Evolutionary conservation across 1,140 invertebrate species (phyloP).

Genomic region (Eriocheir sinensis): DNA sequence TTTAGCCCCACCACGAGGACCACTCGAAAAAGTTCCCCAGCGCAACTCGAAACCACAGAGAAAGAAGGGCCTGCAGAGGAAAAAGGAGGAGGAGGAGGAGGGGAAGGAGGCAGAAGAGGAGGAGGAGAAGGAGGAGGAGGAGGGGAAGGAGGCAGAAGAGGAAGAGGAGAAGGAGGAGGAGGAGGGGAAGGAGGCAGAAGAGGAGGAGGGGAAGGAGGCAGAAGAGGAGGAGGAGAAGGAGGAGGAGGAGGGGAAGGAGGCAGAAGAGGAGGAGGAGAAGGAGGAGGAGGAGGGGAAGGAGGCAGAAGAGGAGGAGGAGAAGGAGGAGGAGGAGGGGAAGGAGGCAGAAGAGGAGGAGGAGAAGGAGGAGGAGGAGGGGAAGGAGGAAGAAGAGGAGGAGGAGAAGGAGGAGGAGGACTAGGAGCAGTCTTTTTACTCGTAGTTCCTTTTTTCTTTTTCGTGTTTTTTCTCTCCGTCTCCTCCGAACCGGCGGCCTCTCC

Average conservation of each 20-base stretch:
- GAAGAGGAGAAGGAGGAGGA: neutral
- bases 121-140: neutral
- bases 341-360: neutral
- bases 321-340: neutral
- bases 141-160: neutral
- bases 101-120: neutral
- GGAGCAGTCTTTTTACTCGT: neutral
- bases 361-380: constrained; percentile 3
- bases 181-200: neutral
- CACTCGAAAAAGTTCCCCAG: constrained; percentile 47
- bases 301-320: neutral
- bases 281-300: neutral
- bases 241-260: neutral
- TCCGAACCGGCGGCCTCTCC: neutral
- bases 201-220: neutral
- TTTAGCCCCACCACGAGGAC: constrained; percentile 53
- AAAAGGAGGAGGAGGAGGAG: neutral
- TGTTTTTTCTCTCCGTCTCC: neutral
- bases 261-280: neutral
- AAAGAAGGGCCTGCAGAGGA: neutral
- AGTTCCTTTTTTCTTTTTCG: neutral
- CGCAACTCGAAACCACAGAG: neutral
- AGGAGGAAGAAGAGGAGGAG: constrained; percentile 25
- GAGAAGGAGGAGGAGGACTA: constrained; percentile 20
- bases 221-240: neutral